Evolutionary conservation across 92 coral and sea anemone genomes (phyloP), one percentile per base, ranked within the genome.

Genomic region (Micromussa lordhowensis): DNA sequence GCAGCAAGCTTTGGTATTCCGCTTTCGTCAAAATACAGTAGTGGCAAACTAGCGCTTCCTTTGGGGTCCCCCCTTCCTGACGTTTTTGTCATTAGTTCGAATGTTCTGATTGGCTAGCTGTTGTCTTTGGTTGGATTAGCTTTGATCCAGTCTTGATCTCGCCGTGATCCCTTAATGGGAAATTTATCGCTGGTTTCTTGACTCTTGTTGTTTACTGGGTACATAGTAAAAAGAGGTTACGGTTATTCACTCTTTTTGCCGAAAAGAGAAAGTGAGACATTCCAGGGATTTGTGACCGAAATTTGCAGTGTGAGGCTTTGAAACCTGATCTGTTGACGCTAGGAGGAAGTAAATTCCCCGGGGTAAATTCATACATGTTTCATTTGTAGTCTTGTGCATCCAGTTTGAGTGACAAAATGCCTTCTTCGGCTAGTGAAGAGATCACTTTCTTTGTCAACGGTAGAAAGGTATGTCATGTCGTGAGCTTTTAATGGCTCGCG

Each of bases 391-490:
- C 38, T 36, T 57, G 31, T 38, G 15, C 75, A 49, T 9, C 11
- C 28, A 70, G 53, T 17, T 69, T 71, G 38, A 72, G 36, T 16
- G 61, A 48, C 29, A 84, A 18, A 24, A 86, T 86, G 89, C 89
- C 89, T 21, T 77, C 89, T 30, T 24, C 77, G 18, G 35, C 48
- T 76, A 64, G 82, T 16, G 89, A 69, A 77, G 86, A 89, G 79
- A 82, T 92, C 49, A 74, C 34, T 30, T 93, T 93, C 88, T 93
- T 93, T 78, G 95, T 93, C 5, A 93, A 93, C 80, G 93, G 95
- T 40, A 90, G 58, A 57, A 93, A 90, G 93, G 95, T 93, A 51
- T 30, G 95, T 64, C 28, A 71, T 38, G 63, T 64, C 21, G 12
- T 70, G 30, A 61, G 30, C 51, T 44, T 44, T 30, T 13, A 34